Evolutionary conservation across 1,140 invertebrate genomes (phyloP).

Genomic region (Bilobella aurantiaca): DNA sequence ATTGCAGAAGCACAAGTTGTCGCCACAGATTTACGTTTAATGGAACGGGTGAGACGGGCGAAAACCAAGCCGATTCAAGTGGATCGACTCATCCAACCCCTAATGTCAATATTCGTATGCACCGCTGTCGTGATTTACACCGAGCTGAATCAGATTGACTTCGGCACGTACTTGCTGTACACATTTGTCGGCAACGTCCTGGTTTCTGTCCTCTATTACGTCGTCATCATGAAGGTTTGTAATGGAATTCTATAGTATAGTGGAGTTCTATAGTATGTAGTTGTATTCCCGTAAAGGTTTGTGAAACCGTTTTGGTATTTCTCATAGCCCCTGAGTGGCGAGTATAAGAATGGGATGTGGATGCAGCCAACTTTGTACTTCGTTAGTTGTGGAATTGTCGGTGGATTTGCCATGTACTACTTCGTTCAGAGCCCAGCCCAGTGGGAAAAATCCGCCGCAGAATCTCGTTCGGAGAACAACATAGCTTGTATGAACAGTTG

Average conservation of each 20-base stretch:
- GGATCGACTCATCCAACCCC: slow-evolving; percentile 26
- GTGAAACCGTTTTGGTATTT: background rate
- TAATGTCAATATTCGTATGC: slow-evolving; percentile 16
- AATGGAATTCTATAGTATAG: no score
- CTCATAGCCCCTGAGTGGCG: slow-evolving; percentile 24
- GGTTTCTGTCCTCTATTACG: slow-evolving; percentile 23
- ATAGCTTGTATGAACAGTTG: slow-evolving; percentile 20
- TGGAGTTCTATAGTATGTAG: no score
- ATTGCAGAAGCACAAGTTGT: background rate
- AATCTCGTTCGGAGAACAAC: slow-evolving; percentile 26
- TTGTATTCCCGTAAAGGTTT: background rate
- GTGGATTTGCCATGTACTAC: slow-evolving; percentile 21
- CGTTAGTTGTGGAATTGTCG: slow-evolving; percentile 15
- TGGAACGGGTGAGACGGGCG: background rate
- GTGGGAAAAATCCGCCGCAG: slow-evolving; percentile 28
- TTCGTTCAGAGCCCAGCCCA: slow-evolving; percentile 19
- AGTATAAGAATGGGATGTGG: slow-evolving; percentile 31
- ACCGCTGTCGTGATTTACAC: slow-evolving; percentile 24
- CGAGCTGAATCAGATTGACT: slow-evolving; percentile 17
- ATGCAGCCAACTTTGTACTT: slow-evolving; percentile 27
- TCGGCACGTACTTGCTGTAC: slow-evolving; percentile 30
- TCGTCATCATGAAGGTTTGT: slow-evolving; percentile 30
- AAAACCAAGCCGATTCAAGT: slow-evolving; percentile 6
- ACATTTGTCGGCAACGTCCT: slow-evolving; percentile 26
- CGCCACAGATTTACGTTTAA: slow-evolving; percentile 7